Evolutionary conservation across 1,140 invertebrate species (phyloP).

Genomic region (Zeugodacus cucurbitae): DNA sequence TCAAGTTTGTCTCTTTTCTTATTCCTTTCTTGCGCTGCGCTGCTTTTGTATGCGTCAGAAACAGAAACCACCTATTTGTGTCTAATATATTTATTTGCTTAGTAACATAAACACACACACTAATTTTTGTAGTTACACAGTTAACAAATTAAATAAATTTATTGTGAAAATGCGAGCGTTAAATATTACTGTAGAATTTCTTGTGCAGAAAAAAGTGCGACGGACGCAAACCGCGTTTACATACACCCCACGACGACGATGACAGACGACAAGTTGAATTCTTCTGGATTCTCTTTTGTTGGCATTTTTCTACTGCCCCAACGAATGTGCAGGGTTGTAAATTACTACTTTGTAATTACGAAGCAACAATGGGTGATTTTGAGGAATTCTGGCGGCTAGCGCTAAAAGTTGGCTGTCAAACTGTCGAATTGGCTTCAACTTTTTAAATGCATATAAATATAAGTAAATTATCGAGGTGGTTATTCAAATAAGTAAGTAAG

Average conservation of each 20-base stretch:
- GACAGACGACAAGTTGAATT: slow-evolving; percentile 35
- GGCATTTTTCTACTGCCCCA: neutral
- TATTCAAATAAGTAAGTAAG: too few relatives aligned
- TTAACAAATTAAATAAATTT: neutral
- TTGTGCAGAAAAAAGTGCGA: slow-evolving; percentile 26
- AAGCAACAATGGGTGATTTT: neutral
- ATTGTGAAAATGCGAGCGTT: neutral
- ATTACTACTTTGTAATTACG: neutral
- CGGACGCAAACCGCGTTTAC: slow-evolving; percentile 18
- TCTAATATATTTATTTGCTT: neutral
- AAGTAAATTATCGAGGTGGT: too few relatives aligned
- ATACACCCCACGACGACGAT: slow-evolving; percentile 1
- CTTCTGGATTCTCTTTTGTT: slow-evolving; percentile 24
- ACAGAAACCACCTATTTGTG: neutral
- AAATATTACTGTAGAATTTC: neutral
- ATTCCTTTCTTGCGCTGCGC: neutral
- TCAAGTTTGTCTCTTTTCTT: neutral
- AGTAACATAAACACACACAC: neutral
- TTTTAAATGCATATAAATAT: too few relatives aligned
- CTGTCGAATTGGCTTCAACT: neutral
- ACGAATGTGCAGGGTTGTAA: neutral
- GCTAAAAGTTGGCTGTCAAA: neutral
- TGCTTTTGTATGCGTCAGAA: neutral
- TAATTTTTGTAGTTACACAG: neutral
- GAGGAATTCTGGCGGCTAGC: neutral